Evolutionary conservation across 23 tunicate genomes (phyloP).

Genomic region (Oikopleura albicans): DNA sequence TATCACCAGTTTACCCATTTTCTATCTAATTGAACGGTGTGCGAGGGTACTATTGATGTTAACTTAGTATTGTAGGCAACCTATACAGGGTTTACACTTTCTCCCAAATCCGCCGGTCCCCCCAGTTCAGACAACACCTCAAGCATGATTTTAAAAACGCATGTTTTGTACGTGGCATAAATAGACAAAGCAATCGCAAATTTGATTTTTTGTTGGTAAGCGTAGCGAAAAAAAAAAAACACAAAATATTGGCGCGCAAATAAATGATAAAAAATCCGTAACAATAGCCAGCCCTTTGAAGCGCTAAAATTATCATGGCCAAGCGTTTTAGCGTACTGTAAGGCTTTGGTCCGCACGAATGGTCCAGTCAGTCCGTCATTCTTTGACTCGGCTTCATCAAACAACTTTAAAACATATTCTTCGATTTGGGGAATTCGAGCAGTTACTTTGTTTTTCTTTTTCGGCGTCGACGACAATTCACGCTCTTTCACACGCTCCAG

Average conservation of each 20-base stretch:
- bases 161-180: no score
- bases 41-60: no score
- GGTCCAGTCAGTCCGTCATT: not conserved
- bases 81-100: no score
- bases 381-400: not conserved
- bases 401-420: not conserved
- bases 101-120: no score
- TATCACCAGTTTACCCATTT: no score
- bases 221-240: not conserved
- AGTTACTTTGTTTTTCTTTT: not conserved
- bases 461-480: not conserved
- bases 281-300: conserved; percentile 12
- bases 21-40: no score
- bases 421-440: not conserved
- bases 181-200: no score
- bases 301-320: not conserved
- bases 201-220: no score
- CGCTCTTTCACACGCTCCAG: no score
- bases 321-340: not conserved
- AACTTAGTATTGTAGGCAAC: no score
- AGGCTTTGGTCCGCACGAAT: not conserved
- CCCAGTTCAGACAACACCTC: no score
- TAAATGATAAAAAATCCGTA: not conserved
- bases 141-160: no score
- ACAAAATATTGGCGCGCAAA: not conserved